A percentile compares a stretch with the other conserved stretches of the same genome.
Evolutionary conservation across 2,113 vertebrate species (phyloP).

Genomic region (Ceyx melanurus): DNA sequence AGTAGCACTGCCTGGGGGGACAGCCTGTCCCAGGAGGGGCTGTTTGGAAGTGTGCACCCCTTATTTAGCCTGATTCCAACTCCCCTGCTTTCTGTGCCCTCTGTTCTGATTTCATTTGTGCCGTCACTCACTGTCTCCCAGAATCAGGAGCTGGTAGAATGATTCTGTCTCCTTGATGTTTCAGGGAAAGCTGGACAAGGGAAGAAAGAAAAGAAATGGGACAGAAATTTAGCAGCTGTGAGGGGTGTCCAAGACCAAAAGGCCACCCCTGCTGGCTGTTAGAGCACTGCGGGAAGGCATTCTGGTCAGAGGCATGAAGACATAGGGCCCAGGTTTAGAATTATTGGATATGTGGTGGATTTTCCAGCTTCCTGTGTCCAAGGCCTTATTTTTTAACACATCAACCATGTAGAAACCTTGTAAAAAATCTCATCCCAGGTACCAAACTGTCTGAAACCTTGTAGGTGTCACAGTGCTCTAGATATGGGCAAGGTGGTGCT

Average conservation of each 20-base stretch:
- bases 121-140: not conserved
- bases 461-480: not conserved
- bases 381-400: not conserved
- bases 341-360: not conserved
- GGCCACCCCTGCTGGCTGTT: not conserved
- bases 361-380: not conserved
- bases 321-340: not conserved
- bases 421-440: not conserved
- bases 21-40: not conserved
- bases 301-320: not conserved
- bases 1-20: not conserved
- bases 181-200: not conserved
- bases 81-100: not conserved
- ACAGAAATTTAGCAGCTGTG: not conserved
- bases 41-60: not conserved
- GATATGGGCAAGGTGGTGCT: not conserved
- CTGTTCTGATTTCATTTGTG: not conserved
- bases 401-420: not conserved
- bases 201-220: not conserved
- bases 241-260: not conserved
- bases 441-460: not conserved
- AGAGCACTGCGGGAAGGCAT: not conserved
- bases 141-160: constrained; percentile 1
- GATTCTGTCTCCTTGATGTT: constrained; percentile 18
- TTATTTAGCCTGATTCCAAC: not conserved